Base-by-base conservation (phyloP, 2,888 invertebrate genomes). In the Muschampia plurimacula region DNA sequence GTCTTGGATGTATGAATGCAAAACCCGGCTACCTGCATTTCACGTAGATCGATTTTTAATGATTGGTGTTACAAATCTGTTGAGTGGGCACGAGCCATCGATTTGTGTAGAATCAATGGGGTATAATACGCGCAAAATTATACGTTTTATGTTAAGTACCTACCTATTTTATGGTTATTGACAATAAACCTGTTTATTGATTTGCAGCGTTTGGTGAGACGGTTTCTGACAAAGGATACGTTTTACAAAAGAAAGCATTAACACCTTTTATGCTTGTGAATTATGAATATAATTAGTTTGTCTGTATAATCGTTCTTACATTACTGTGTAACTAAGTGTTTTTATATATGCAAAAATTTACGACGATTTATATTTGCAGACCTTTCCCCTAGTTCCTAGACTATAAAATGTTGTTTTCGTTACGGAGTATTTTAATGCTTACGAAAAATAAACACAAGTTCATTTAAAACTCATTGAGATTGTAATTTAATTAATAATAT, bases 51-150 rank as follows among this genome's bases (percentile, higher is more conserved):
- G 60, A 71, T 71, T 60, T 71, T 55, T 66, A 66, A 49, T n/a
- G 32, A 71, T 71, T 52, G 71, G 46, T 15, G 49, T 59, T 55
- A 66, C 46, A 36, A 70, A 70, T 64, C 59, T 65, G 59, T 71
- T 66, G 60, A 52, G 9, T 36, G 7, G 71, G 66, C 71, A 71
- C 71, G 71, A 71, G 71, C 71, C 66, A 66, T 66, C 52, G 66
- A 66, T 66, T 71, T 71, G 10, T 36, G 39, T 59, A 10, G 32
- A 36, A 8, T 68, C 41, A 44, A 67, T 59, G 28, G n/a, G 7
- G 41, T 59, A 13, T 59, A 32, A 32, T 15, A 28, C 6, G 13
- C 13, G 4, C 13, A 41, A 41, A n/a, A 36, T 36, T 36, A 9
- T 44, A 7, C 39, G 15, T 44, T 63, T 15, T 41, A 8, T 63